A percentile compares a stretch with the other conserved stretches of the same genome.
phyloP scores from a whole-genome alignment of 30 jellyfish, hydroid and myxozoan species.

The Aurelia sp. region DNA sequence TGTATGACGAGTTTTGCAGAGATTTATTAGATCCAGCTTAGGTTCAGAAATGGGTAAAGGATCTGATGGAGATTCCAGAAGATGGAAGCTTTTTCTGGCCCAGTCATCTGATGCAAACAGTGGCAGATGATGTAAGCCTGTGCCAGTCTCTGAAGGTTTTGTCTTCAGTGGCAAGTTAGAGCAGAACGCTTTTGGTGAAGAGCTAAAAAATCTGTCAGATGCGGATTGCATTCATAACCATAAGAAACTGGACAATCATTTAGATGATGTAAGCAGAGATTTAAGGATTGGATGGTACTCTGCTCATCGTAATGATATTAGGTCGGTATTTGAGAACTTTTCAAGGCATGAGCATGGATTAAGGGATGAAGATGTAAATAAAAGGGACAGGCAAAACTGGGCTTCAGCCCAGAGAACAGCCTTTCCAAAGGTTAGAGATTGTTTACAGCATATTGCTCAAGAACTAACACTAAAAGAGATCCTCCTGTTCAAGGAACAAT shows the following conservation, averaged over 20 bases:
- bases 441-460: not conserved
- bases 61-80: slow-evolving; percentile 59
- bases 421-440: slow-evolving; percentile 10
- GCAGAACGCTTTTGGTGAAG: not conserved
- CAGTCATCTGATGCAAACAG: slow-evolving; percentile 30
- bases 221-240: slow-evolving; percentile 12
- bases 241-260: slow-evolving; percentile 34
- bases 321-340: slow-evolving; percentile 12
- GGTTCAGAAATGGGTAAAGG: slow-evolving; percentile 55
- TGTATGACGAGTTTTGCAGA: slow-evolving; percentile 30
- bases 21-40: slow-evolving; percentile 27
- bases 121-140: slow-evolving; percentile 9
- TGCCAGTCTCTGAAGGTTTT: slow-evolving; percentile 43
- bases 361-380: slow-evolving; percentile 17
- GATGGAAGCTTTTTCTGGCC: slow-evolving; percentile 28
- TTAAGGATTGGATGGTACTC: slow-evolving; percentile 2
- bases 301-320: slow-evolving; percentile 20
- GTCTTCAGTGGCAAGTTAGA: slow-evolving; percentile 50
- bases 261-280: slow-evolving; percentile 41
- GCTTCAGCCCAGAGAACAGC: slow-evolving; percentile 28
- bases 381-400: slow-evolving; percentile 43
- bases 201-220: slow-evolving; percentile 14
- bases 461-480: slow-evolving; percentile 23
- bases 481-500: slow-evolving; percentile 52
- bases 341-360: slow-evolving; percentile 32